phyloP scores from a whole-genome alignment of 2,797 vertebrate species.

The Lycodopsis pacificus region DNA sequence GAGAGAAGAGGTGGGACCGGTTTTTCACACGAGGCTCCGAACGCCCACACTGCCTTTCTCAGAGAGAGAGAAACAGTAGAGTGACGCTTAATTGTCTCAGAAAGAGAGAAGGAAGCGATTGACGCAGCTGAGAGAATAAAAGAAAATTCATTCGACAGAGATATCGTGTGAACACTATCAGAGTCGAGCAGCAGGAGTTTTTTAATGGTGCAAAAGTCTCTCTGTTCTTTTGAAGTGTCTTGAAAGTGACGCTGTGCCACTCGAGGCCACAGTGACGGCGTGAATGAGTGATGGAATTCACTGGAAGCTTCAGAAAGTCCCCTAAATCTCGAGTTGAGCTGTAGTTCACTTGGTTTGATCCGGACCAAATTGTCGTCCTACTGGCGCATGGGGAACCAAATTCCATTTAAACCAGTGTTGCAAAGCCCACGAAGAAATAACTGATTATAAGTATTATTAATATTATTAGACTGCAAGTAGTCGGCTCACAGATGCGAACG shows the following conservation, averaged over 20 bases:
- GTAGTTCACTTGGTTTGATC: background rate
- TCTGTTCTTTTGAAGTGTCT: constrained; percentile 24
- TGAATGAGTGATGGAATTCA: background rate
- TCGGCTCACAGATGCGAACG: no score
- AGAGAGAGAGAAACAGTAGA: constrained; percentile 37
- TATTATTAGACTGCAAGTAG: no score
- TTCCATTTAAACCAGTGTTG: no score
- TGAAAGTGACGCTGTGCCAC: constrained; percentile 23
- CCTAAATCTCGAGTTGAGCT: background rate
- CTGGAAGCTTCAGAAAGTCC: background rate
- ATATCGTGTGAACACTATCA: constrained; percentile 38
- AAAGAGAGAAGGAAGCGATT: constrained; percentile 36
- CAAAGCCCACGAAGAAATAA: no score
- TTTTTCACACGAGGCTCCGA: constrained; percentile 63
- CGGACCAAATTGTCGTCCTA: background rate
- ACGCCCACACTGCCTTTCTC: constrained; percentile 76
- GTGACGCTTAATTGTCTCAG: constrained; percentile 51
- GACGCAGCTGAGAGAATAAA: constrained; percentile 32
- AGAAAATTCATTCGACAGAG: constrained; percentile 22
- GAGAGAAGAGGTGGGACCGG: constrained; percentile 55
- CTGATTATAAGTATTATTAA: no score
- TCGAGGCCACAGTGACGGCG: background rate
- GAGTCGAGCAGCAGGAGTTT: constrained; percentile 31
- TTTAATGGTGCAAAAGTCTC: constrained; percentile 26
- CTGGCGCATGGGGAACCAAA: no score